Base-by-base conservation (phyloP, 2,888 invertebrate genomes). In the Nudaria mundana region DNA sequence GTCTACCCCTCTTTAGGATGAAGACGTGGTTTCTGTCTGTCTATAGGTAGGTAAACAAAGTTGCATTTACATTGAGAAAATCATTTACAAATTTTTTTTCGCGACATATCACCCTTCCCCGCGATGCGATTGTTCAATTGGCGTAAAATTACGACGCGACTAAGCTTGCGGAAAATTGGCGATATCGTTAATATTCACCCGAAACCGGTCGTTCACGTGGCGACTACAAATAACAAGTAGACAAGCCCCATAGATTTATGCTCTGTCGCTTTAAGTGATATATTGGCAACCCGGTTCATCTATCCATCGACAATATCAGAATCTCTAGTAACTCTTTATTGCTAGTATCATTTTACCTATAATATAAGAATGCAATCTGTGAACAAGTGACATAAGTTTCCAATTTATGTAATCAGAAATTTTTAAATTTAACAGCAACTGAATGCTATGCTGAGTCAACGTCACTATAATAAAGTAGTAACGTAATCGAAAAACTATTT, bases 141-240 rank as follows among this genome's bases (percentile, higher is more conserved):
- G 81, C 87, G 88, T 78, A 81, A 88, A 87, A 88, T 88, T 87
- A 85, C 86, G 81, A 77, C 82, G 85, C 69, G 78, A 71, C 76
- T 86, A 86, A 87, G 79, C 86, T 85, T 71, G 77, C 77, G 83
- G 83, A 88, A 87, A 88, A 88, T 88, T 86, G 88, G 81, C 84
- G 86, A 86, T 87, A 87, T 86, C 83, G 85, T 87, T 88, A 88
- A 88, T 88, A 88, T 87, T 88, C 87, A 87, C 83, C 88, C 81
- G 81, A 86, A 86, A 85, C 82, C 73, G 66, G 70, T 72, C 80
- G 77, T 81, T 83, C 83, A 85, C 86, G 84, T 83, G 82, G 85
- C 80, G 83, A 84, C 87, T 83, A 81, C 85, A 84, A 87, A 86
- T 86, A 86, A 87, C 85, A 75, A 80, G 78, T 71, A 74, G 82